These are phyloP conservation scores for Arizona elegans DNA, from an alignment of 2,113 vertebrate genomes.

Conservation along the genomic window DNA sequence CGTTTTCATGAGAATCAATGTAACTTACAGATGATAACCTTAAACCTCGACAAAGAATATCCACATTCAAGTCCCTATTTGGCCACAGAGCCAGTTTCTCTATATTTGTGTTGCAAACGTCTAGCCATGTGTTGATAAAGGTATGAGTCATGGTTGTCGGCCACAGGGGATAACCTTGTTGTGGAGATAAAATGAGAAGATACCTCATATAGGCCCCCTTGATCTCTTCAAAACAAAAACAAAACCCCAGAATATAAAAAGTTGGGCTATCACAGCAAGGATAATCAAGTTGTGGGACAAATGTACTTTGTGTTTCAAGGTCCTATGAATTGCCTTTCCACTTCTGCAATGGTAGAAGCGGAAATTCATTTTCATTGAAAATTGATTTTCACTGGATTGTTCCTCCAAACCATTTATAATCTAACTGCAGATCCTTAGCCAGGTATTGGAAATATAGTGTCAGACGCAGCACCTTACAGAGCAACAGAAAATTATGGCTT, in stretches of 20 bases:
- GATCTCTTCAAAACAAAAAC: neutral
- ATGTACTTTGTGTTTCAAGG: neutral
- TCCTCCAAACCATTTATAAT: conserved; percentile 30
- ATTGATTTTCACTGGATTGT: conserved; percentile 25
- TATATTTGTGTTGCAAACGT: neutral
- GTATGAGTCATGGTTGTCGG: neutral
- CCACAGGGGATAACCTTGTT: neutral
- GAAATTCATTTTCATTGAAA: no score
- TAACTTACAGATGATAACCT: neutral
- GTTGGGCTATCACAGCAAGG: neutral
- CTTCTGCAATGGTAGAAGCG: neutral
- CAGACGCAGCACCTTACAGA: neutral
- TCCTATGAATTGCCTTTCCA: conserved; percentile 3
- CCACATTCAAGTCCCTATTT: neutral
- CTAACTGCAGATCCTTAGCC: conserved; percentile 18
- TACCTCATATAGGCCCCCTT: neutral
- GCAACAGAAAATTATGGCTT: neutral
- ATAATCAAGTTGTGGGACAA: conserved; percentile 2
- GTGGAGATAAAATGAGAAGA: neutral
- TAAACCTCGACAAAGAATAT: neutral
- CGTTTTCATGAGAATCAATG: neutral
- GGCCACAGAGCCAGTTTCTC: neutral
- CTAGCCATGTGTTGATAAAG: neutral
- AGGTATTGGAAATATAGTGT: conserved; percentile 16
- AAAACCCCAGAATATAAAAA: neutral